Base-by-base conservation (phyloP, 2,797 vertebrate species). In the Argentina silus region DNA sequence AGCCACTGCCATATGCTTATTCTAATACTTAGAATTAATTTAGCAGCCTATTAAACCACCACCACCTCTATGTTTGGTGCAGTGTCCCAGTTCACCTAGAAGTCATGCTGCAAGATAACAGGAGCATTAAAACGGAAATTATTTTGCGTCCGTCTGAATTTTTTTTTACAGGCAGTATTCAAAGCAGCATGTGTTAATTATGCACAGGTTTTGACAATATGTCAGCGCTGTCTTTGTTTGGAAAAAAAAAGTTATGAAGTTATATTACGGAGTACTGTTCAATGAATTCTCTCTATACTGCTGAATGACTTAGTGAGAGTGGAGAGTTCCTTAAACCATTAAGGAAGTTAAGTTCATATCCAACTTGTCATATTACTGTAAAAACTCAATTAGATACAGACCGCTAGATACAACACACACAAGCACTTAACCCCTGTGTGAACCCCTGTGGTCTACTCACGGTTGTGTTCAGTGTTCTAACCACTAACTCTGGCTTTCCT, bases 21-120 rank as follows among this genome's bases (percentile, higher is more conserved):
- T 89, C 78, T 80, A 85, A 91, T 80, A 82, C 78, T 82, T 67
- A 69, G 78, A 83, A 88, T 90, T 86, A 77, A 88, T 90, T 85
- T 80, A 78, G 79, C 78, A 74, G 11, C 11, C 57, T 7, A 82
- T 84, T 87, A 80, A 81, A 85, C 79, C 63, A 15, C 81, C 81
- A 4, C 86, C 87, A 85, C 87, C 87, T 80, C 83, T 77, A 79
- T 73, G 78, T 27, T 73, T 86, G 87, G 82, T 80, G 87, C 88
- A 90, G 83, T 79, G 83, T 89, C 85, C 85, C 83, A 73, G 81
- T 86, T 90, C 88, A 83, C 85, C 86, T 81, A 64, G 65, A 81
- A 88, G 85, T 88, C 87, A 86, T 12, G 64, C 81, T 75, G 85
- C 73, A 85, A 73, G 78, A 88, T 70, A 86, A 84, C 83, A 86